phyloP scores from a whole-genome alignment of 2,797 vertebrate species.

The Nothura maculosa region DNA sequence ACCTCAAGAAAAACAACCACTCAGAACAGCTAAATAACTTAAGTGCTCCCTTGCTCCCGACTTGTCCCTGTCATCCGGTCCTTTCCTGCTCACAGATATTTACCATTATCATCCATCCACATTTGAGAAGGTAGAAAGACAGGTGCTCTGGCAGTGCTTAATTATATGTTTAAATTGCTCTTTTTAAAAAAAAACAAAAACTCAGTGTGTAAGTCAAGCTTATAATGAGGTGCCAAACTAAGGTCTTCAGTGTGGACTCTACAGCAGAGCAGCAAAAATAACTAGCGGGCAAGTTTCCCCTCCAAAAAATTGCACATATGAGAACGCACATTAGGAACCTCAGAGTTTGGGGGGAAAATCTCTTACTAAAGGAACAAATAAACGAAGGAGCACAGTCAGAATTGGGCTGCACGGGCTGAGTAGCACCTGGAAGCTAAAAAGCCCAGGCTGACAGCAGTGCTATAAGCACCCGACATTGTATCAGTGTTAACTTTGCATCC shows the following conservation, averaged over 20 bases:
- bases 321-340: not conserved
- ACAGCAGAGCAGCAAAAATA: not conserved
- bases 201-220: not conserved
- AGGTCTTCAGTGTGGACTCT: not conserved
- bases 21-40: not conserved
- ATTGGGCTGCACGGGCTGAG: not conserved
- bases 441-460: not conserved
- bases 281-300: not conserved
- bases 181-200: too few species aligned
- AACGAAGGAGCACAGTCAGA: not conserved
- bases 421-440: not conserved
- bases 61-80: not conserved
- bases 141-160: not conserved
- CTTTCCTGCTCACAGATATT: not conserved
- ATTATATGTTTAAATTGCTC: not conserved
- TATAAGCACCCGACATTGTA: conserved; percentile 30
- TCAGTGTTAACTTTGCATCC: conserved; percentile 50
- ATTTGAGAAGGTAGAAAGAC: not conserved
- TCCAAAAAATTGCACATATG: not conserved
- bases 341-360: not conserved
- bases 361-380: not conserved
- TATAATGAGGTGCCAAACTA: not conserved
- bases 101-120: not conserved
- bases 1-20: not conserved
- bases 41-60: not conserved